Base-by-base conservation (phyloP, 2,797 vertebrate genomes). In the Sebastes ruberrimus region DNA sequence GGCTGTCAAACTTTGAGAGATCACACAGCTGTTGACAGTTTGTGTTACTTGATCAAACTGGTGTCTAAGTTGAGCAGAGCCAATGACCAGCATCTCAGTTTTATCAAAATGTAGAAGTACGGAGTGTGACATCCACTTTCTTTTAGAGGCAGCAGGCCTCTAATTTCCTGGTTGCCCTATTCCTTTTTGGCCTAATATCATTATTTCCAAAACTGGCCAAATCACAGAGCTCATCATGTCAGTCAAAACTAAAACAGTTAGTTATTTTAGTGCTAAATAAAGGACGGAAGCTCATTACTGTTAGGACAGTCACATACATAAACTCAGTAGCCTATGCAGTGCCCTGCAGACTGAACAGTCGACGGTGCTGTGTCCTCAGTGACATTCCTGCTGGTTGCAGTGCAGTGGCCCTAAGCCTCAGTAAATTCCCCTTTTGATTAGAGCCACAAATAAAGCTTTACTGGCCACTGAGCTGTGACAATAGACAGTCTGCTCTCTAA, bases 351-450 rank as follows among this genome's bases (percentile, higher is more conserved):
- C 49, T 1, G 28, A 8, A 28, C 60, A 59, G 49, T 33, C 18
- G 11, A 1, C 2, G 53, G 10, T 64, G 73, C 53, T 69, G 42
- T 27, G 74, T 70, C 49, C 70, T 59, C 76, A 20, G 74, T 81
- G 32, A 49, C 66, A 75, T 84, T 88, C 69, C 82, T 85, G 89
- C 84, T 89, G 88, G 86, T 80, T 67, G 55, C 33, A 78, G 74
- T 62, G 33, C 55, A 59, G 67, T n/a, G 11, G 35, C 4, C 4
- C 64, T 72, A 74, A 85, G 82, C 89, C 68, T 78, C 55, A 14
- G 63, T 66, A 79, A 89, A 91, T 85, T 85, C 87, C 79, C 38
- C 84, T 85, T 92, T 91, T 93, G 84, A 89, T 79, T 76, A 33
- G 35, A 82, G 42, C 42, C 66, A 80, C 86, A 86, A 87, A 90